Conservation (phyloP, 2,797 vertebrate species). For the Scomberomorus guttatus region DNA sequence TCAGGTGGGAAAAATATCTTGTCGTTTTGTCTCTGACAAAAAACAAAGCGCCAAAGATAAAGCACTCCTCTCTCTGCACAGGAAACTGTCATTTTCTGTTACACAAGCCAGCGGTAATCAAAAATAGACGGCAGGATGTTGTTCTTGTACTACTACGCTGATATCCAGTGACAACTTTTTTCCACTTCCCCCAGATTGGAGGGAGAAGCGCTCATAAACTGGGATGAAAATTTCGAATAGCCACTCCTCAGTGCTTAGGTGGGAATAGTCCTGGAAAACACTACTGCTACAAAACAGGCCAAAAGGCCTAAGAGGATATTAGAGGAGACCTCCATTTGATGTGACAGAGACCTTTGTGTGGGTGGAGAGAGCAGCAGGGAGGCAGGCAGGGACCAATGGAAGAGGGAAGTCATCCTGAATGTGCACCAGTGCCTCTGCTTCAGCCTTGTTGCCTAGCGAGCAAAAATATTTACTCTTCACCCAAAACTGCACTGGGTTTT, state of each 20-base stretch:
- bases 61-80: slow-evolving; percentile 30
- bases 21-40: slow-evolving; percentile 37
- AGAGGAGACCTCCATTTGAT: slow-evolving; percentile 65
- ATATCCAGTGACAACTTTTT: slow-evolving; percentile 63
- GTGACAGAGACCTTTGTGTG: slow-evolving; percentile 51
- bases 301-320: slow-evolving; percentile 53
- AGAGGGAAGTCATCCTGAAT: slow-evolving; percentile 79
- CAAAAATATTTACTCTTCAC: slow-evolving; percentile 85
- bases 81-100: slow-evolving; percentile 75
- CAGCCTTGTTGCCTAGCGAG: slow-evolving; percentile 84
- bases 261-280: slow-evolving; percentile 57
- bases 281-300: slow-evolving; percentile 49
- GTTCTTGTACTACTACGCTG: slow-evolving; percentile 56
- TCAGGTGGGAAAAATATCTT: slow-evolving; percentile 37
- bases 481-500: slow-evolving; percentile 69
- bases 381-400: slow-evolving; percentile 67
- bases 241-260: slow-evolving; percentile 21
- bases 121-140: slow-evolving; percentile 80
- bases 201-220: slow-evolving; percentile 41
- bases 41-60: slow-evolving; percentile 63
- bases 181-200: slow-evolving; percentile 62
- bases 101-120: slow-evolving; percentile 56
- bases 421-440: slow-evolving; percentile 72
- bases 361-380: slow-evolving; percentile 50
- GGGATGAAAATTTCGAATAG: slow-evolving; percentile 48